Percentiles rank a stretch among this genome's conserved stretches.
These are phyloP conservation scores for Dicaeum eximium DNA, from an alignment of 2,113 vertebrate genomes.

Conservation along the genomic window DNA sequence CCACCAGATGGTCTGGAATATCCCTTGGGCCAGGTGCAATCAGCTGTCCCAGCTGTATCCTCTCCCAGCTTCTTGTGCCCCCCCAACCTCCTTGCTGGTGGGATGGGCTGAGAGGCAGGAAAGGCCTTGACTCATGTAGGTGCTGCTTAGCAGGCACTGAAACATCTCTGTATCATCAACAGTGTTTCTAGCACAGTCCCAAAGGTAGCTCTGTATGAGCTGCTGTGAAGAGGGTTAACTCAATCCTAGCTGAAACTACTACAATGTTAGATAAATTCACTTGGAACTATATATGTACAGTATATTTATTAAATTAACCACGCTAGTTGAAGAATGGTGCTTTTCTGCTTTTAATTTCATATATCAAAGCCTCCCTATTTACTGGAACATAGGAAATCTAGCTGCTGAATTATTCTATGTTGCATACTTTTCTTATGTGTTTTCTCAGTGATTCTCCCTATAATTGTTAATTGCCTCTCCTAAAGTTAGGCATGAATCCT, in stretches of 20 bases:
- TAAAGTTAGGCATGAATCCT: neutral
- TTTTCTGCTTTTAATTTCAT: neutral
- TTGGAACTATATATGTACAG: neutral
- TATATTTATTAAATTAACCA: neutral
- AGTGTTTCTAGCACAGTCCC: neutral
- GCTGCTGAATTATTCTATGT: neutral
- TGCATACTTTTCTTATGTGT: neutral
- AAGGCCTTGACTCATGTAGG: fast-evolving
- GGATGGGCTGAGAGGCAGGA: neutral
- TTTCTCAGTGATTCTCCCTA: neutral
- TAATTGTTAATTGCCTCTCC: neutral
- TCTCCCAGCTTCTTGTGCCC: neutral
- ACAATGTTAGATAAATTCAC: neutral
- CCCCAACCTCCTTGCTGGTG: neutral
- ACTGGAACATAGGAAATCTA: neutral
- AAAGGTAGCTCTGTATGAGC: neutral
- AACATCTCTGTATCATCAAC: neutral
- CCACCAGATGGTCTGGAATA: neutral
- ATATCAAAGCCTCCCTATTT: neutral
- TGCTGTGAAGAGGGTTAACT: neutral
- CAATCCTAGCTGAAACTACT: neutral
- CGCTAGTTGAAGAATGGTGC: neutral
- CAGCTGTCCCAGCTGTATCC: neutral
- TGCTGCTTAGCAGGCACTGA: neutral
- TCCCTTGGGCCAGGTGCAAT: neutral